Evolutionary conservation across 2,888 invertebrate species (phyloP).

Genomic region (Lysandra coridon): DNA sequence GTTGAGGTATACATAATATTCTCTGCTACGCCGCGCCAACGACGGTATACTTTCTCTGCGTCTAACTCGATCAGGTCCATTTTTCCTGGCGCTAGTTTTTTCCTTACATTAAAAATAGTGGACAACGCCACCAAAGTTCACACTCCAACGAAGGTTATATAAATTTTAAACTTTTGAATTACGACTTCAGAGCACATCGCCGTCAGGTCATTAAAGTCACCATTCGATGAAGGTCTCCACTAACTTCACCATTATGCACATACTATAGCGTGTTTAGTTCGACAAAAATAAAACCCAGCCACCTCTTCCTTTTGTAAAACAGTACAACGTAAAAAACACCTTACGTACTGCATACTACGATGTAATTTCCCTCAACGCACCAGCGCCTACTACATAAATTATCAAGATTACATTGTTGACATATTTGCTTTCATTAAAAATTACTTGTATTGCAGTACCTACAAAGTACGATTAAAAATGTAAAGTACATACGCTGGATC

Average conservation of each 20-base stretch:
- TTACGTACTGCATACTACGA: not conserved
- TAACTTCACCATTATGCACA: not conserved
- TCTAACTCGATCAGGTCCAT: too few species aligned
- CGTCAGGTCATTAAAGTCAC: not conserved
- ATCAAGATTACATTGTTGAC: constrained; percentile 21
- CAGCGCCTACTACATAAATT: not conserved
- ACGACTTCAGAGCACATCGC: not conserved
- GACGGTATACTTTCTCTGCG: too few species aligned
- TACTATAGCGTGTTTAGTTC: constrained; percentile 1
- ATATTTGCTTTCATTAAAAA: constrained; percentile 16
- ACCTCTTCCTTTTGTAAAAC: not conserved
- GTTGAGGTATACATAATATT: too few species aligned
- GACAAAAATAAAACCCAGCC: not conserved
- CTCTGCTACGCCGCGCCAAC: too few species aligned
- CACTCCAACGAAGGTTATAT: too few species aligned
- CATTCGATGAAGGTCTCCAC: not conserved
- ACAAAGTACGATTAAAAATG: constrained; percentile 8
- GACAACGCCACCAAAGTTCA: too few species aligned
- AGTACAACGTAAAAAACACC: not conserved
- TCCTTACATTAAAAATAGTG: too few species aligned
- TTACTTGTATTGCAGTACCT: constrained; percentile 11
- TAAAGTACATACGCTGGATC: not conserved
- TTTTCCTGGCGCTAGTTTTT: too few species aligned
- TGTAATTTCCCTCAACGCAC: not conserved
- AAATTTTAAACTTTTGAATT: too few species aligned